Evolutionary conservation across 2,888 invertebrate species (phyloP), one percentile per base, ranked within the genome.

Genomic region (Nezara viridula): DNA sequence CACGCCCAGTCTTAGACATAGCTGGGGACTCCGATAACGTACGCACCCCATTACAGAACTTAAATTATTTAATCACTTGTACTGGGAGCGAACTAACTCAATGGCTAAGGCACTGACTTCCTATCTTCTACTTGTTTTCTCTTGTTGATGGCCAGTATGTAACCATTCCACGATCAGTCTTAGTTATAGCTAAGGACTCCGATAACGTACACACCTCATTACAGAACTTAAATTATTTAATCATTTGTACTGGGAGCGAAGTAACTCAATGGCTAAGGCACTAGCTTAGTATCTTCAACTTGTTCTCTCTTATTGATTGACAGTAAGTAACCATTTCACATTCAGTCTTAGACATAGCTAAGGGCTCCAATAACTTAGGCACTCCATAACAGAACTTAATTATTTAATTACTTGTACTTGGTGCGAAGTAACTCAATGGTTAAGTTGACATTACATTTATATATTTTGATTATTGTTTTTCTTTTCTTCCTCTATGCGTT

Each of bases 281-380:
- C n/a, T n/a, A n/a, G n/a, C n/a, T n/a, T n/a, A n/a, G n/a, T n/a
- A n/a, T n/a, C n/a, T n/a, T n/a, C n/a, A n/a, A n/a, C n/a, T n/a
- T n/a, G n/a, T n/a, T n/a, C n/a, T 73, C 66, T 73, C 66, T 73
- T 73, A 73, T 73, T 73, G 66, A 73, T 73, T 32, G 66, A 7
- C 9, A 37, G 6, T 73, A 73, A 73, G 66, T 37, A 37, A 73
- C 66, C 66, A 73, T 73, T 73, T 37, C 66, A 9, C 66, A 6
- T 37, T 19, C 19, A 19, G 7, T 73, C 37, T 37, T 10, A 73
- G 66, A 37, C 19, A 2, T 37, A 7, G 37, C 0, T 73, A 19
- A 37, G 19, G 37, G 19, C 19, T 73, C 37, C 32, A 37, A 66
- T 66, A 66, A 32, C 6, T 16, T 66, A 32, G 32, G 14, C 27